phyloP scores from a whole-genome alignment of 1,140 invertebrate species.

The Dendrolimus punctatus region DNA sequence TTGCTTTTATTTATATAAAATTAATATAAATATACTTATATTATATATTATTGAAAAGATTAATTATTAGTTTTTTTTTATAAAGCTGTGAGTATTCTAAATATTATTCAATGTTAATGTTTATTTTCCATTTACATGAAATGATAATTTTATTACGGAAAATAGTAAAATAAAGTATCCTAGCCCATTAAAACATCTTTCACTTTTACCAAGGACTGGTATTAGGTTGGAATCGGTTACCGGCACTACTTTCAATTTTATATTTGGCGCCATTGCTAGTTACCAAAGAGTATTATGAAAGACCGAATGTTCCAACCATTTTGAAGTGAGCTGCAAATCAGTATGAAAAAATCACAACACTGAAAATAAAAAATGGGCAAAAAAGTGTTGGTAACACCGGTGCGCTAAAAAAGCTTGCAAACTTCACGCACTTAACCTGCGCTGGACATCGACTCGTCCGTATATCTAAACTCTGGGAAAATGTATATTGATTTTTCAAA shows the following conservation, averaged over 20 bases:
- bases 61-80: too few relatives aligned
- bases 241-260: background rate
- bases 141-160: too few relatives aligned
- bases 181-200: too few relatives aligned
- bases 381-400: conserved; percentile 74
- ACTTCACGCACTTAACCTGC: conserved; percentile 73
- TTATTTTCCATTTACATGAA: too few relatives aligned
- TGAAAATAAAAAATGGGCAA: conserved; percentile 71
- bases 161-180: too few relatives aligned
- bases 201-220: background rate
- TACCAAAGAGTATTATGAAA: conserved; percentile 41
- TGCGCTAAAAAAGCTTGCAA: conserved; percentile 74
- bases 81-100: too few relatives aligned
- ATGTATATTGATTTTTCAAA: conserved; percentile 75
- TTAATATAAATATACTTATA: too few relatives aligned
- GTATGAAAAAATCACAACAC: conserved; percentile 69
- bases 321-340: conserved; percentile 64
- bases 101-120: too few relatives aligned
- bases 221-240: background rate
- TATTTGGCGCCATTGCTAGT: conserved; percentile 36
- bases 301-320: conserved; percentile 47
- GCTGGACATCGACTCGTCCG: conserved; percentile 73
- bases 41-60: too few relatives aligned
- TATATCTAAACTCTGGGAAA: conserved; percentile 69
- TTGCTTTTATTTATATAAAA: too few relatives aligned